A percentile compares a stretch with the other conserved stretches of the same genome.
Conservation (phyloP, 2,888 invertebrate species). For the Cerastoderma edule region DNA sequence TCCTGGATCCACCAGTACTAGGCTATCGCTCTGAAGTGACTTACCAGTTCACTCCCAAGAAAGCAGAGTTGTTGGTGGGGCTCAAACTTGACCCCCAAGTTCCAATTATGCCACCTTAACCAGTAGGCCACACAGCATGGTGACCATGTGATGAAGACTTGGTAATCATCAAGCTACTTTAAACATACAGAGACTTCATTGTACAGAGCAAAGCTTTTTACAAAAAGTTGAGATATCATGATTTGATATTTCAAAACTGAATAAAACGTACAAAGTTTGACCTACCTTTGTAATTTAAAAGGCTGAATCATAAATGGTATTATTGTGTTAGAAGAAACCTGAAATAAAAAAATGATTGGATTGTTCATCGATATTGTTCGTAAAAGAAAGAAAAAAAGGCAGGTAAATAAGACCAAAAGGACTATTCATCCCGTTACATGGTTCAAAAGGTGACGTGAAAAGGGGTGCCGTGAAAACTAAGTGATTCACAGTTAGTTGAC, state of each 20-base stretch:
- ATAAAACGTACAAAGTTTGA: neutral
- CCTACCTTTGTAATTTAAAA: conserved; percentile 73
- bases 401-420: neutral
- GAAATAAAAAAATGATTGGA: conserved; percentile 50
- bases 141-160: neutral
- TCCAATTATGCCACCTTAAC: no score
- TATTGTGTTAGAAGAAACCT: conserved; percentile 70
- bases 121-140: no score
- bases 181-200: neutral
- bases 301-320: conserved; percentile 70
- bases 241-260: neutral
- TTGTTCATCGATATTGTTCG: no score
- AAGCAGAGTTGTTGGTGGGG: no score
- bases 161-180: neutral
- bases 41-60: no score
- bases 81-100: no score
- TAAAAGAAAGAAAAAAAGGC: neutral
- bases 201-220: neutral
- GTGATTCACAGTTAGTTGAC: neutral
- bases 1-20: no score
- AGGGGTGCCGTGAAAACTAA: neutral
- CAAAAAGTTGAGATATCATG: neutral
- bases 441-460: neutral
- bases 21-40: no score
- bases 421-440: neutral